A percentile compares a stretch with the other conserved stretches of the same genome.
Evolutionary conservation across 1,140 invertebrate genomes (phyloP).

Genomic region (Nomia melanderi): DNA sequence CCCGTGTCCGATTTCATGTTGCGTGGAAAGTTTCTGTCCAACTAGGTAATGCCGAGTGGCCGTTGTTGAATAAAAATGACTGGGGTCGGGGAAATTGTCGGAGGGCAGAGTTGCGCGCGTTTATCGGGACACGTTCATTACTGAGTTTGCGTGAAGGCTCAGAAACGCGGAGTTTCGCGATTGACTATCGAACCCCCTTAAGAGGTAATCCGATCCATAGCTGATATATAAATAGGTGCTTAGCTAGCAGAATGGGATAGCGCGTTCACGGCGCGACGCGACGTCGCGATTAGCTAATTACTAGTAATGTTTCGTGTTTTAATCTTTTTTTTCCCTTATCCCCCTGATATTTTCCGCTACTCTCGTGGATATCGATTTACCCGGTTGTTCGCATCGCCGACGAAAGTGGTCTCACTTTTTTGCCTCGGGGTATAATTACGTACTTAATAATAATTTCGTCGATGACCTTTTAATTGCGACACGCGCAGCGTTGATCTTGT

Average conservation of each 20-base stretch:
- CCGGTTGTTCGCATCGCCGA: not conserved
- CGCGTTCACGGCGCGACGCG: constrained; percentile 2
- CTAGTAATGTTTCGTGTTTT: constrained; percentile 3
- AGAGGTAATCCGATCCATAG: constrained; percentile 26
- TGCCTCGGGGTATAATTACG: not conserved
- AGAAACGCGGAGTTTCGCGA: constrained; percentile 15
- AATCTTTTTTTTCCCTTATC: constrained; percentile 7
- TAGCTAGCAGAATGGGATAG: constrained; percentile 16
- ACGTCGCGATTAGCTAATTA: constrained; percentile 27
- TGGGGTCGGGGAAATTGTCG: constrained; percentile 5
- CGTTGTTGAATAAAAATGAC: constrained; percentile 20
- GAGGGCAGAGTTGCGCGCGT: constrained; percentile 5
- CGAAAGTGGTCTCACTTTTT: constrained; percentile 2
- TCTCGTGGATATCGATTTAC: constrained; percentile 15
- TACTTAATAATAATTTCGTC: constrained; percentile 18
- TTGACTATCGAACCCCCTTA: constrained; percentile 42
- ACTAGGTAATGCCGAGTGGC: constrained; percentile 9
- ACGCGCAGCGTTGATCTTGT: not conserved
- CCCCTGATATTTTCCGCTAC: constrained; percentile 20
- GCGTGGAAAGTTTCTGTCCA: not conserved
- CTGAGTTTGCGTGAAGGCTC: constrained; percentile 8
- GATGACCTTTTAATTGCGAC: not conserved
- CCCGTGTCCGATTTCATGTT: not conserved
- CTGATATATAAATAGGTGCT: constrained; percentile 39
- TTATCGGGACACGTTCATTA: constrained; percentile 29